These are phyloP conservation scores for Jordanella pulchra DNA, from an alignment of 2,797 vertebrate species.

Conservation along the genomic window DNA sequence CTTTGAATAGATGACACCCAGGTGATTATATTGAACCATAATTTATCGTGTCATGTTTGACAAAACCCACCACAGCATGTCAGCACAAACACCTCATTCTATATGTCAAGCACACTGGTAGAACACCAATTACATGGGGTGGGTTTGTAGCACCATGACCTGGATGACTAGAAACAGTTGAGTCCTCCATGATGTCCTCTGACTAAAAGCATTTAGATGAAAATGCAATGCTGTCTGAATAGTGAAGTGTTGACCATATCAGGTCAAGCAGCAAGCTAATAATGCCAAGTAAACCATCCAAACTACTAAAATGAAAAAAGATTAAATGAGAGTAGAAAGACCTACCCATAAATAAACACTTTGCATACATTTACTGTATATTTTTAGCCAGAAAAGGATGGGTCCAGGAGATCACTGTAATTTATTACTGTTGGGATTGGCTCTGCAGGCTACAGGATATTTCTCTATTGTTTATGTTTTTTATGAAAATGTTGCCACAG, in stretches of 20 bases:
- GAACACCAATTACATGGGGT: neutral
- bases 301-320: neutral
- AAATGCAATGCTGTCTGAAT: neutral
- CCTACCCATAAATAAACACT: neutral
- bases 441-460: neutral
- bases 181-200: neutral
- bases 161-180: neutral
- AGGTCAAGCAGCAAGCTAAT: neutral
- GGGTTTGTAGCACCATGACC: neutral
- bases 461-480: too few species aligned
- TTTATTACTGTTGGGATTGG: neutral
- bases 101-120: neutral
- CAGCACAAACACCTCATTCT: slow-evolving; percentile 5
- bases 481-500: too few species aligned
- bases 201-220: neutral
- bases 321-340: neutral
- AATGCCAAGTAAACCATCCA: neutral
- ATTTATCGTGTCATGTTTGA: slow-evolving; percentile 1
- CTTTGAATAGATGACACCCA: slow-evolving; percentile 1
- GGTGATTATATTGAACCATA: neutral
- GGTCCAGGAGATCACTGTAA: neutral
- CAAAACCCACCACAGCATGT: slow-evolving; percentile 7
- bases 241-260: neutral
- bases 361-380: neutral
- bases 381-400: neutral